phyloP scores from a whole-genome alignment of 2,113 vertebrate species.

The Callithrix jacchus region DNA sequence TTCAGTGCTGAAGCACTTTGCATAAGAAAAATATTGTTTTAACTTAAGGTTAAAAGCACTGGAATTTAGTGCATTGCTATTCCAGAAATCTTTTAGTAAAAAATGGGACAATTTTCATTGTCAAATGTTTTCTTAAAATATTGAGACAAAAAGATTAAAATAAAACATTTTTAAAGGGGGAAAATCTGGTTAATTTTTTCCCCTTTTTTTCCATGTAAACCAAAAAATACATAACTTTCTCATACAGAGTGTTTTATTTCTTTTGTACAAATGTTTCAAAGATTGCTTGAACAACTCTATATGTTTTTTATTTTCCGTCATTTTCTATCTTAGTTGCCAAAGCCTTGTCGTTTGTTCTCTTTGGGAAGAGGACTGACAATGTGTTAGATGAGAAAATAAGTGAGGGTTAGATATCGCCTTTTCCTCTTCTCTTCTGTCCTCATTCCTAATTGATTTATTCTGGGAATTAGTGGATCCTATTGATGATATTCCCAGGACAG shows the following conservation, averaged over 20 bases:
- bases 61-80: background rate
- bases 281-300: background rate
- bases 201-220: background rate
- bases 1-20: background rate
- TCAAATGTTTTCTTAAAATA: background rate
- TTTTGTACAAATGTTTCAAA: slow-evolving; percentile 6
- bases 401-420: background rate
- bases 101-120: background rate
- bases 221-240: background rate
- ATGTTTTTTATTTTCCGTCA: background rate
- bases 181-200: background rate
- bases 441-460: slow-evolving; percentile 1
- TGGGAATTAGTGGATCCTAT: background rate
- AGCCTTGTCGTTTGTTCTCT: background rate
- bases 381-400: background rate
- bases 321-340: slow-evolving; percentile 13
- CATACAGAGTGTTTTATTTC: background rate
- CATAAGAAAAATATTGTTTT: background rate
- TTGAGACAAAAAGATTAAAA: background rate
- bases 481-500: background rate
- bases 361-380: background rate
- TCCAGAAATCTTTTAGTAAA: background rate
- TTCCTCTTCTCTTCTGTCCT: slow-evolving; percentile 13
- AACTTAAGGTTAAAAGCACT: background rate
- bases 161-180: background rate